Percentiles rank a stretch among this genome's conserved stretches.
Conservation (phyloP, 2,113 vertebrate species). For the Romanogobio albipinnatus region DNA sequence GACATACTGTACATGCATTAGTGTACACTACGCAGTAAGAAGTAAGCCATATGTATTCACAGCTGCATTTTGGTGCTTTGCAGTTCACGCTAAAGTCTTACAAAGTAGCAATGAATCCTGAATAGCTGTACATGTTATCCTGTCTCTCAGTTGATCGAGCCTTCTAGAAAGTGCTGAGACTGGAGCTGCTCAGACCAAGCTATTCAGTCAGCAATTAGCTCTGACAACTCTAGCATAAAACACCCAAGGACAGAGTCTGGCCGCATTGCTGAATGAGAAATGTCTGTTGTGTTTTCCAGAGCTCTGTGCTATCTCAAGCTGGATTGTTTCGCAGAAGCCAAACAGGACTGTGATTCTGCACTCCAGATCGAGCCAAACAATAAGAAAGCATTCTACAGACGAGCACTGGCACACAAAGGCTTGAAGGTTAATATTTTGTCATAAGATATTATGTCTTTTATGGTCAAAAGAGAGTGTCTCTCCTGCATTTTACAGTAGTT, state of each 20-base stretch:
- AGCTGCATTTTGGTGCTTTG: neutral
- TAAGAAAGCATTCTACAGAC: slow-evolving; percentile 91
- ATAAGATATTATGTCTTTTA: neutral
- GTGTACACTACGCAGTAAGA: neutral
- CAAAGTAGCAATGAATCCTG: neutral
- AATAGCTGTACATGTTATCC: slow-evolving; percentile 2
- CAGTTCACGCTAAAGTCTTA: neutral
- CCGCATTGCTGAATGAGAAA: neutral
- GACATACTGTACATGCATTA: neutral
- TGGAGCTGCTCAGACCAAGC: slow-evolving; percentile 9
- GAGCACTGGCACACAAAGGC: slow-evolving; percentile 91
- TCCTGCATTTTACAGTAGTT: neutral
- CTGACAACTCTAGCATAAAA: slow-evolving; percentile 5
- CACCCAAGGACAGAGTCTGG: neutral
- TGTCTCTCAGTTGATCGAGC: neutral
- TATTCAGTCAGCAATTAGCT: slow-evolving; percentile 31
- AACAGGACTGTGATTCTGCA: slow-evolving; percentile 87
- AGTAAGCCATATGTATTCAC: neutral
- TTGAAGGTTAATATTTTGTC: slow-evolving; percentile 80
- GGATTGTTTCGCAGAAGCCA: slow-evolving; percentile 85
- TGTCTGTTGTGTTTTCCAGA: slow-evolving; percentile 70
- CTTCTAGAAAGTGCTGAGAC: slow-evolving; percentile 21
- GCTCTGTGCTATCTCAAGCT: slow-evolving; percentile 91
- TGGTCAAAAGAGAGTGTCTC: neutral
- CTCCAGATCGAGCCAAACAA: slow-evolving; percentile 84